phyloP scores from a whole-genome alignment of 2,113 vertebrate species.

The Crotalus tigris region DNA sequence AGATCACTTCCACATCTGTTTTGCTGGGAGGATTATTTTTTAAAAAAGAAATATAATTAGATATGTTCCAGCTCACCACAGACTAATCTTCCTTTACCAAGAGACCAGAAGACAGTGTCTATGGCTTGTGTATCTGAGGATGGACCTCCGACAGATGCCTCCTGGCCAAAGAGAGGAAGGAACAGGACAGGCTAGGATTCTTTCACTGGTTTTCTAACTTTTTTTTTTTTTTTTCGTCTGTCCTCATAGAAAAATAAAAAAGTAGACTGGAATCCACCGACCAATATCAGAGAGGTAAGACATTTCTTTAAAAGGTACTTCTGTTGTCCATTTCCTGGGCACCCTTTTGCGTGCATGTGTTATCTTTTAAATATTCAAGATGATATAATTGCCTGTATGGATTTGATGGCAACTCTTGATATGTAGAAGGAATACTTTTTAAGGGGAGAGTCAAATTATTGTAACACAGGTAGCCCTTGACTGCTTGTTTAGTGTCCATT shows the following conservation, averaged over 20 bases:
- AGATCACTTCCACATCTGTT: slow-evolving; percentile 17
- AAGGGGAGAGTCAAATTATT: no score
- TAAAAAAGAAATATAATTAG: not conserved
- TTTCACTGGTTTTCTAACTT: not conserved
- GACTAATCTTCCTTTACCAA: not conserved
- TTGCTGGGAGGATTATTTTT: not conserved
- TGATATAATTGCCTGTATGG: not conserved
- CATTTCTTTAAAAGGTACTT: not conserved
- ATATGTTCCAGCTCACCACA: slow-evolving; percentile 13
- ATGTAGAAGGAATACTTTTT: not conserved
- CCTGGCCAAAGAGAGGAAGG: not conserved
- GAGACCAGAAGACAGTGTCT: not conserved
- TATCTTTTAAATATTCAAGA: not conserved
- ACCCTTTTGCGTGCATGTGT: no score
- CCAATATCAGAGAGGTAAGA: not conserved
- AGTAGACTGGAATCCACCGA: not conserved
- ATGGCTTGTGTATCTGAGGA: no score
- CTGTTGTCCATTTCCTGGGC: not conserved
- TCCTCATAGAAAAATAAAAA: not conserved
- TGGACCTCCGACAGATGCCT: not conserved
- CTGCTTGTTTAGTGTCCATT: no score
- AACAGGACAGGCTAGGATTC: not conserved
- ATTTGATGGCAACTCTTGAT: not conserved
- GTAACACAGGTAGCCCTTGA: no score
- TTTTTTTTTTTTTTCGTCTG: not conserved